phyloP scores from a whole-genome alignment of 1,140 invertebrate genomes.

The Euwallacea fornicatus region DNA sequence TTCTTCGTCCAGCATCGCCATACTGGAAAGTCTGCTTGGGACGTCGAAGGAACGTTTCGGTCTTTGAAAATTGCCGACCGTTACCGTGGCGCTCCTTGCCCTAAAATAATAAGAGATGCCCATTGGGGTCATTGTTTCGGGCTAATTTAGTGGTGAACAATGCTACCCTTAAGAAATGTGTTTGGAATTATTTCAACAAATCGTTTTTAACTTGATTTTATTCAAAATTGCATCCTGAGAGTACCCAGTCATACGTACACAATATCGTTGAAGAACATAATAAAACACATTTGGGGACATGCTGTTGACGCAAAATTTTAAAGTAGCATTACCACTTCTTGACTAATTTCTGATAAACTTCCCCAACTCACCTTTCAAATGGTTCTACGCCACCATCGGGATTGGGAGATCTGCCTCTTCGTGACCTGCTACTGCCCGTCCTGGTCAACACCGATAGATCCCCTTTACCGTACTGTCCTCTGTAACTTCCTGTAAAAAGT shows the following conservation, averaged over 20 bases:
- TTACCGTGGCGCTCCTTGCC: slow-evolving; percentile 49
- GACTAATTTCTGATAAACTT: background rate
- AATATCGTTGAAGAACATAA: too few relatives aligned
- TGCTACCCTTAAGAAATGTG: too few relatives aligned
- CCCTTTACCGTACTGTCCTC: slow-evolving; percentile 61
- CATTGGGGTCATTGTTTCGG: too few relatives aligned
- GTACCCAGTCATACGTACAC: too few relatives aligned
- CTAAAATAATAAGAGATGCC: slow-evolving; percentile 18
- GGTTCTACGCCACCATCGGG: slow-evolving; percentile 42
- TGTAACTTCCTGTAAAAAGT: slow-evolving; percentile 53
- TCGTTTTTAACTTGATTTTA: background rate
- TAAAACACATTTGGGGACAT: too few relatives aligned
- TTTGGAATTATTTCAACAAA: too few relatives aligned
- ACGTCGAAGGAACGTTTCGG: slow-evolving; percentile 50
- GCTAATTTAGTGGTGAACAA: too few relatives aligned
- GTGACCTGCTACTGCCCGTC: slow-evolving; percentile 57
- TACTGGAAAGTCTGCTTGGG: slow-evolving; percentile 47
- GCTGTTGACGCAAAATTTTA: too few relatives aligned
- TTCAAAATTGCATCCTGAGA: too few relatives aligned
- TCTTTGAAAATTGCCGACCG: slow-evolving; percentile 42
- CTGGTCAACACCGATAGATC: slow-evolving; percentile 57
- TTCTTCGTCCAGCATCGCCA: slow-evolving; percentile 60
- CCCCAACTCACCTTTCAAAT: slow-evolving; percentile 30
- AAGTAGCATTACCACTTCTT: too few relatives aligned
- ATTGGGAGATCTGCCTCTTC: slow-evolving; percentile 47